These are phyloP conservation scores for Neoseiulus cucumeris DNA, from an alignment of 1,140 invertebrate genomes.

Conservation along the genomic window DNA sequence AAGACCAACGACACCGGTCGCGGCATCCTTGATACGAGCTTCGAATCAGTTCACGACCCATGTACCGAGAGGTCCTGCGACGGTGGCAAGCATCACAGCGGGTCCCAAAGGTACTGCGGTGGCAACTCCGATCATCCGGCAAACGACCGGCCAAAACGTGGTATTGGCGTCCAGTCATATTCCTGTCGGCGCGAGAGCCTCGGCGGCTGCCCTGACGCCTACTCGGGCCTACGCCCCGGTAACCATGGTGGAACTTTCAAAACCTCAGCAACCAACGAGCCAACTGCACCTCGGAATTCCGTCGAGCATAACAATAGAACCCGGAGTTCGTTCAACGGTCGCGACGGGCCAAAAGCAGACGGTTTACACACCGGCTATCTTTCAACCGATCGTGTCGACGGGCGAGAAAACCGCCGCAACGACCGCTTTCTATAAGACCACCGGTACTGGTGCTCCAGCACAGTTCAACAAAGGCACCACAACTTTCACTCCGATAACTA, in stretches of 20 bases:
- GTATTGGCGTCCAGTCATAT: not conserved
- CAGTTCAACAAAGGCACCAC: conserved; percentile 1
- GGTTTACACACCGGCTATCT: not conserved
- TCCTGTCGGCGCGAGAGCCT: not conserved
- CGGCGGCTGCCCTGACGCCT: not conserved
- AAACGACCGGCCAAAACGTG: conserved; percentile 15
- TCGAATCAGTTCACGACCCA: conserved; percentile 17
- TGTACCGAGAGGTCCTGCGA: conserved; percentile 28
- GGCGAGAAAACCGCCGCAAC: not conserved
- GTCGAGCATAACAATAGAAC: not conserved
- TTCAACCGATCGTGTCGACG: not conserved
- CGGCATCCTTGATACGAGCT: conserved; percentile 17
- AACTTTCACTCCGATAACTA: not conserved
- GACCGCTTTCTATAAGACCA: not conserved
- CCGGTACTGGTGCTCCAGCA: not conserved
- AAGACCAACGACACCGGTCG: conserved; percentile 11
- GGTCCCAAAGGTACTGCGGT: conserved; percentile 31
- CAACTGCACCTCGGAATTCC: not conserved
- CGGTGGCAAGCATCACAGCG: conserved; percentile 33
- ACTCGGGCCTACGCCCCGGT: not conserved
- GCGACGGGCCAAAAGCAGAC: not conserved
- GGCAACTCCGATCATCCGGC: conserved; percentile 32
- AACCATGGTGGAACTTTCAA: not conserved
- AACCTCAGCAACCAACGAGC: not conserved
- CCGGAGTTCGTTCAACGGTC: not conserved